Conservation (phyloP, 2,888 invertebrate genomes). For the Bhutanitis thaidina region DNA sequence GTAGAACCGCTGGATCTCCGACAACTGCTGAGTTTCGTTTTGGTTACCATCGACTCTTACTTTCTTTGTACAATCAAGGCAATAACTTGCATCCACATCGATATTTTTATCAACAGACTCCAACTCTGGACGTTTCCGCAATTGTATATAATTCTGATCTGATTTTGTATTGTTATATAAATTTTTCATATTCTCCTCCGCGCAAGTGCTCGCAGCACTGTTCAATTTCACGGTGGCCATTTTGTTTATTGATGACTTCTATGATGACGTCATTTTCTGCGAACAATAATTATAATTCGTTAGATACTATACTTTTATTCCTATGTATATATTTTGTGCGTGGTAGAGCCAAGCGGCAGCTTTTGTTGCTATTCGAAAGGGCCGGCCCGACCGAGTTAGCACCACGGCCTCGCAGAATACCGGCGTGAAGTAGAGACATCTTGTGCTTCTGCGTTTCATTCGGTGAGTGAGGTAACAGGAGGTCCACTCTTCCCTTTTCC, state of each 20-base stretch:
- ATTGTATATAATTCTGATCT: background rate
- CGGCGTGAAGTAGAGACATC: too few relatives aligned
- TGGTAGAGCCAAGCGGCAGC: too few relatives aligned
- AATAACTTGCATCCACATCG: conserved; percentile 14
- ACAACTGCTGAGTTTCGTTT: conserved; percentile 38
- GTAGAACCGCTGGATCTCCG: conserved; percentile 79
- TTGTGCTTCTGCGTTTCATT: too few relatives aligned
- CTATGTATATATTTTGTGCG: too few relatives aligned
- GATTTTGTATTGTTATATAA: conserved; percentile 10
- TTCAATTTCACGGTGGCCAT: conserved; percentile 29
- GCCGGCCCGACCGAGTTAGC: too few relatives aligned
- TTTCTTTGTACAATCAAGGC: conserved; percentile 29
- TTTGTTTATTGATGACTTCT: conserved; percentile 24
- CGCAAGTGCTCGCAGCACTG: background rate
- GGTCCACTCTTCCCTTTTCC: too few relatives aligned
- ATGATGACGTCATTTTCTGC: conserved; percentile 13
- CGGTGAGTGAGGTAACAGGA: too few relatives aligned
- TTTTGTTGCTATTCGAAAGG: too few relatives aligned
- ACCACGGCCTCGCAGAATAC: too few relatives aligned
- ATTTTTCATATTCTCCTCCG: conserved; percentile 23
- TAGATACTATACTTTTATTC: too few relatives aligned
- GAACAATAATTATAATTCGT: conserved; percentile 1
- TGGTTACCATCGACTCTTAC: conserved; percentile 33
- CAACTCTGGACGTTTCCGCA: conserved; percentile 1
- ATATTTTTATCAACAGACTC: conserved; percentile 12